A percentile compares a stretch with the other conserved stretches of the same genome.
Conservation (phyloP, 2,888 invertebrate genomes). For the Rhaphigaster nebulosa region DNA sequence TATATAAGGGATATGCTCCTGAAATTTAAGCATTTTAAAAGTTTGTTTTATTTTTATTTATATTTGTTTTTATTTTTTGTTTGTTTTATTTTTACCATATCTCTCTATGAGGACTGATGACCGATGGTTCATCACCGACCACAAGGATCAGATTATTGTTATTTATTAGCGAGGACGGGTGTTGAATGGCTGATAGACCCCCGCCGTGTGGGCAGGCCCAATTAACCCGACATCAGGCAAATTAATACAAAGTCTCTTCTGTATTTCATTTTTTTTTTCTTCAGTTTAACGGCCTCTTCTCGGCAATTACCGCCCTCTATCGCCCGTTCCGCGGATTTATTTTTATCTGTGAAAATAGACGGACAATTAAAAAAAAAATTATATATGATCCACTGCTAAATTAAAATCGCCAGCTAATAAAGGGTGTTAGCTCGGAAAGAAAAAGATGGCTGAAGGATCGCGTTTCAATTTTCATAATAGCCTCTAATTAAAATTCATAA, state of each 20-base stretch:
- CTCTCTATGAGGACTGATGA: not conserved
- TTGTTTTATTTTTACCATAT: not conserved
- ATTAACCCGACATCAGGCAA: not conserved
- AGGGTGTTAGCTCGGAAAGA: not conserved
- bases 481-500: slow-evolving; percentile 16
- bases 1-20: no score
- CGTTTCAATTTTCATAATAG: slow-evolving; percentile 35
- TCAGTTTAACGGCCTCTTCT: not conserved
- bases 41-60: no score
- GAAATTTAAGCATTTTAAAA: no score
- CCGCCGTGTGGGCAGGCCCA: not conserved
- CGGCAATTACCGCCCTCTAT: slow-evolving; percentile 9
- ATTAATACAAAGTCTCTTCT: not conserved
- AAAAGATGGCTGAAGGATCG: slow-evolving; percentile 5
- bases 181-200: not conserved
- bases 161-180: not conserved
- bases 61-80: not conserved
- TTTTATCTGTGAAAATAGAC: not conserved
- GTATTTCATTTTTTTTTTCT: not conserved
- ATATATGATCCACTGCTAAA: not conserved
- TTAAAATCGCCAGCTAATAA: not conserved
- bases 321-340: not conserved
- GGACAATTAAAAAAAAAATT: not conserved
- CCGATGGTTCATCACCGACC: not conserved
- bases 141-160: not conserved